Percentiles rank a stretch among this genome's conserved stretches.
Conservation (phyloP, 2,797 vertebrate species). For the Sebastes nivosus region DNA sequence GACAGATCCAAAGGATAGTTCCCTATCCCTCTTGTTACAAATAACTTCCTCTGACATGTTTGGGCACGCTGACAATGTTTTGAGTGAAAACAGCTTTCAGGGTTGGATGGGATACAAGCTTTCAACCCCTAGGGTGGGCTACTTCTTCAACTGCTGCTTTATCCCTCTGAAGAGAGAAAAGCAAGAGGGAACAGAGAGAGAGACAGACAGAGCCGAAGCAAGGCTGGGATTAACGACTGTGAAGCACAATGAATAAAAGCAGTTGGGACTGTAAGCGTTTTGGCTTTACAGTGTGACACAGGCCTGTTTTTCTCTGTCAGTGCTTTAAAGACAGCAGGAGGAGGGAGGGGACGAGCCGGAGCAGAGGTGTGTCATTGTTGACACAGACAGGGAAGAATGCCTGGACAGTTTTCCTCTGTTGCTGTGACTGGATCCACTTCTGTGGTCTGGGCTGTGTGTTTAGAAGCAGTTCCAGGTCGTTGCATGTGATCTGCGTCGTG, state of each 20-base stretch:
- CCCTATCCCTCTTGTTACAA: constrained; percentile 82
- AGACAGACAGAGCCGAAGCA: constrained; percentile 47
- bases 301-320: constrained; percentile 56
- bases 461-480: constrained; percentile 70
- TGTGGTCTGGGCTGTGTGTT: constrained; percentile 71
- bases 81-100: constrained; percentile 86
- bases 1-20: constrained; percentile 84
- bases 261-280: constrained; percentile 11
- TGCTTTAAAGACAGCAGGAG: constrained; percentile 46
- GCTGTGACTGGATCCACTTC: constrained; percentile 71
- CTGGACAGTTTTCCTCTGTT: constrained; percentile 67
- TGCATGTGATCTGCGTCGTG: constrained; percentile 67
- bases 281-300: constrained; percentile 47
- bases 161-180: constrained; percentile 69
- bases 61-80: constrained; percentile 84
- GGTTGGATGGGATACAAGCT: constrained; percentile 81
- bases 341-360: constrained; percentile 27
- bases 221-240: constrained; percentile 63
- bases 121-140: constrained; percentile 85
- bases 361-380: constrained; percentile 78
- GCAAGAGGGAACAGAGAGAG: constrained; percentile 44
- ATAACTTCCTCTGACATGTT: constrained; percentile 85
- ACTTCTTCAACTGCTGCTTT: constrained; percentile 82
- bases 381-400: constrained; percentile 74
- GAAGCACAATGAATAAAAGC: constrained; percentile 57